Evolutionary conservation across 92 coral and sea anemone genomes (phyloP), one percentile per base, ranked within the genome.

Genomic region (Umimayanthus kanabou): DNA sequence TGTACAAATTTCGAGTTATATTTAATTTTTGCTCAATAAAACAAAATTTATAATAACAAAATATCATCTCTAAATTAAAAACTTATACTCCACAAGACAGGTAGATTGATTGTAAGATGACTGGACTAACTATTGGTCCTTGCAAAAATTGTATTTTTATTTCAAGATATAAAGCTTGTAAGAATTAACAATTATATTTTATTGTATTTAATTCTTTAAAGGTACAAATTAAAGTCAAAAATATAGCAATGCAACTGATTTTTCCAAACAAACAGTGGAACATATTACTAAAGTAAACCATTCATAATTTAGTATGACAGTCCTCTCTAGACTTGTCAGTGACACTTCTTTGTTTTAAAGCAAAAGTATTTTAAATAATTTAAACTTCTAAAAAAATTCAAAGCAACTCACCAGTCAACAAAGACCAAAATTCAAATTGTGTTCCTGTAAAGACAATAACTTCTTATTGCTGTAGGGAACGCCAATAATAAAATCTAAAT

Each of bases 331-430:
- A 66, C 61, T 33, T 45, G 61, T 30, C 78, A 47, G n/a, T 43
- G 61, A 70, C 65, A 45, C 86, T 30, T 69, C 67, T 70, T 72
- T 65, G 50, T 81, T 66, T 64, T 61, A 83, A 69, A 22, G 25
- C 10, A n/a, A 42, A 6, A 73, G 49, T n/a, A 43, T 83, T 49
- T 83, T 70, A 69, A 83, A 83, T 83, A 40, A 83, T 83, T 83
- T 25, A 83, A 83, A 83, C 65, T 39, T n/a, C 61, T 47, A 50
- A 45, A 83, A 39, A 83, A 83, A 83, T 18, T 67, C 22, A 82
- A 23, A 45, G 28, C 14, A 45, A 78, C 33, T 47, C 64, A n/a
- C 49, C 81, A 22, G 81, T 82, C 75, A 81, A 66, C 82, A 79
- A 66, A 61, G 69, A 7, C 30, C 39, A 66, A 81, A 64, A 20